These are phyloP conservation scores for Kryptolebias ocellatus DNA, from an alignment of 2,797 vertebrate species.

Conservation along the genomic window DNA sequence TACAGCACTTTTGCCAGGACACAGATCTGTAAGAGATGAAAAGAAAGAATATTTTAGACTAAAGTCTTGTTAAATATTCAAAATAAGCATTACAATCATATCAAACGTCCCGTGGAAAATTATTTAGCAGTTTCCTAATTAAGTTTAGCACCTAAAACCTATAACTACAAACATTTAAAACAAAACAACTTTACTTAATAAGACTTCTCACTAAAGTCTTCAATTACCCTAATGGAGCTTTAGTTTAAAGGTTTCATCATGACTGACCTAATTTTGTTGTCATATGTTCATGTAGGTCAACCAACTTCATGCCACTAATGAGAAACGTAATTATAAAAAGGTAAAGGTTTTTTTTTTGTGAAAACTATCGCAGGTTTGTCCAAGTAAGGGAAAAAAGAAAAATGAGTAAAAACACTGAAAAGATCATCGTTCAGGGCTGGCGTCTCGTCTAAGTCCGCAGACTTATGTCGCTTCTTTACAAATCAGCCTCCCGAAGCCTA, in stretches of 20 bases:
- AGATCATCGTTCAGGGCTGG: conserved; percentile 9
- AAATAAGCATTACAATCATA: neutral
- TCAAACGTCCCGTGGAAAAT: neutral
- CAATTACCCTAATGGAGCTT: no score
- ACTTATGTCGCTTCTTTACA: conserved; percentile 72
- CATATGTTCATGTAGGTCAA: no score
- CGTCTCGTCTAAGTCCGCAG: conserved; percentile 48
- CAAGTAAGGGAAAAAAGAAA: neutral
- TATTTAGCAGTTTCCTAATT: neutral
- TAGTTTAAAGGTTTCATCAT: no score
- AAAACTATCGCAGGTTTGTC: neutral
- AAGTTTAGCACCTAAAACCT: neutral
- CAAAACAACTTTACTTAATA: no score
- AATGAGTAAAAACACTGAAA: neutral
- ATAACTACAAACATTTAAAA: no score
- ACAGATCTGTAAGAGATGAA: conserved; percentile 55
- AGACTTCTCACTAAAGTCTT: no score
- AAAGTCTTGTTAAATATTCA: neutral
- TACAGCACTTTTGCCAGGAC: conserved; percentile 22
- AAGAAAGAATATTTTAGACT: neutral
- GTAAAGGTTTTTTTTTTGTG: neutral
- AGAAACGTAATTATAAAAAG: no score
- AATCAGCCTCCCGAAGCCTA: conserved; percentile 56
- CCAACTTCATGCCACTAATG: no score
- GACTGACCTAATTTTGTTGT: no score